Evolutionary conservation across 2,113 vertebrate genomes (phyloP).

Genomic region (Odocoileus hemionus): DNA sequence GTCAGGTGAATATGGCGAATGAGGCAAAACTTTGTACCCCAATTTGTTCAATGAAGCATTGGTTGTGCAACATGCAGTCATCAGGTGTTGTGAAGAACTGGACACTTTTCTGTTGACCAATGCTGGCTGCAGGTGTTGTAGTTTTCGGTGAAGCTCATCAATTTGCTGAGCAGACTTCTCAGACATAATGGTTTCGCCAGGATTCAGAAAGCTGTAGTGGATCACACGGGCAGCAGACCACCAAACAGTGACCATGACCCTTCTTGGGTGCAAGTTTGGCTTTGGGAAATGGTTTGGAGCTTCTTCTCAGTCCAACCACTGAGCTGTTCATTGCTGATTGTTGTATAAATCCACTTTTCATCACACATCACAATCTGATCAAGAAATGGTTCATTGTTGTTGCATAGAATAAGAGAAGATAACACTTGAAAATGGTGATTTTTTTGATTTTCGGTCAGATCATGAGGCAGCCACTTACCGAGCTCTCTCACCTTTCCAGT

Average conservation of each 20-base stretch:
- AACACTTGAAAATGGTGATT: not conserved
- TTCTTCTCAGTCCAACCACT: not conserved
- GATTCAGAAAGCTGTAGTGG: not conserved
- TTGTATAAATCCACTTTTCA: not conserved
- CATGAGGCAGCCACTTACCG: not conserved
- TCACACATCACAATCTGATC: not conserved
- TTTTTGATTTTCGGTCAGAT: not conserved
- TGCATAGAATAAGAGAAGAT: not conserved
- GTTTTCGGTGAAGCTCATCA: not conserved
- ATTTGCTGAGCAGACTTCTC: not conserved
- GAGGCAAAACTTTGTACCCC: not conserved
- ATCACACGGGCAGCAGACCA: not conserved
- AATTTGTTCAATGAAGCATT: not conserved
- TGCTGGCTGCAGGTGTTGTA: not conserved
- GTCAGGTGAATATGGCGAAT: not conserved
- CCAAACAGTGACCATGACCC: not conserved
- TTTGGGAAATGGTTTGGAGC: not conserved
- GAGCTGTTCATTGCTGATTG: not conserved
- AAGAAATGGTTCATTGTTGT: not conserved
- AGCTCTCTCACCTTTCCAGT: not conserved
- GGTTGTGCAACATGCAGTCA: not conserved
- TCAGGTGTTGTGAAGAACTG: not conserved
- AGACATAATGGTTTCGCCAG: not conserved
- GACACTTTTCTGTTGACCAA: not conserved
- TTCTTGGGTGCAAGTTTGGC: not conserved